Evolutionary conservation across 2,888 invertebrate species (phyloP).

Genomic region (Zele albiditarsus): DNA sequence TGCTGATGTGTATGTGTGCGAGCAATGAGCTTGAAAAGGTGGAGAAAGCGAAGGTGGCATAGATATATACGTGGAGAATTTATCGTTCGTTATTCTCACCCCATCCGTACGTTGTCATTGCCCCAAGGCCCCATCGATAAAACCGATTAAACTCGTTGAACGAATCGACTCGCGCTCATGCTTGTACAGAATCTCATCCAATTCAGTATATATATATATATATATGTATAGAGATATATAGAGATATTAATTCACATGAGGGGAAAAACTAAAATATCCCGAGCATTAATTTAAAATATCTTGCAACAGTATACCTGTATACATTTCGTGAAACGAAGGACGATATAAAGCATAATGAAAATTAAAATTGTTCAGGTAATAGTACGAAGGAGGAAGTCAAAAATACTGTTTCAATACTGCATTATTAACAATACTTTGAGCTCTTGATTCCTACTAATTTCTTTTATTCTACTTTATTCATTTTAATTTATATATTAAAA

Average conservation of each 20-base stretch:
- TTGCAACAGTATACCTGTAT: neutral
- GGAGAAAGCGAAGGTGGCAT: slow-evolving; percentile 13
- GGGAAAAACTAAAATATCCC: neutral
- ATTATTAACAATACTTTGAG: no score
- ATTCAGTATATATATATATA: neutral
- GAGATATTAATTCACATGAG: neutral
- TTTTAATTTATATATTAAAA: no score
- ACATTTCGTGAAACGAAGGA: no score
- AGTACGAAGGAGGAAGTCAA: no score
- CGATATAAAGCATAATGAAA: no score
- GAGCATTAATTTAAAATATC: neutral
- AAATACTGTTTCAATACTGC: no score
- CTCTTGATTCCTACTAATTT: no score
- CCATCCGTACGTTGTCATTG: slow-evolving; percentile 38
- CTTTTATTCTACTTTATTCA: no score
- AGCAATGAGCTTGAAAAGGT: slow-evolving; percentile 12
- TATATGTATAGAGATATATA: neutral
- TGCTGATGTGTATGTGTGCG: slow-evolving; percentile 3
- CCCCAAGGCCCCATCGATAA: slow-evolving; percentile 42
- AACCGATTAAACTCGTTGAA: slow-evolving; percentile 39
- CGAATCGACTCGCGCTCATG: slow-evolving; percentile 12
- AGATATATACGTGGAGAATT: slow-evolving; percentile 42
- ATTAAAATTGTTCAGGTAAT: no score
- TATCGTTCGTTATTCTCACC: slow-evolving; percentile 41
- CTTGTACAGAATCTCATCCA: slow-evolving; percentile 15